Percentiles rank a stretch among this genome's conserved stretches.
phyloP scores from a whole-genome alignment of 2,797 vertebrate genomes.

The Glyptemys insculpta region DNA sequence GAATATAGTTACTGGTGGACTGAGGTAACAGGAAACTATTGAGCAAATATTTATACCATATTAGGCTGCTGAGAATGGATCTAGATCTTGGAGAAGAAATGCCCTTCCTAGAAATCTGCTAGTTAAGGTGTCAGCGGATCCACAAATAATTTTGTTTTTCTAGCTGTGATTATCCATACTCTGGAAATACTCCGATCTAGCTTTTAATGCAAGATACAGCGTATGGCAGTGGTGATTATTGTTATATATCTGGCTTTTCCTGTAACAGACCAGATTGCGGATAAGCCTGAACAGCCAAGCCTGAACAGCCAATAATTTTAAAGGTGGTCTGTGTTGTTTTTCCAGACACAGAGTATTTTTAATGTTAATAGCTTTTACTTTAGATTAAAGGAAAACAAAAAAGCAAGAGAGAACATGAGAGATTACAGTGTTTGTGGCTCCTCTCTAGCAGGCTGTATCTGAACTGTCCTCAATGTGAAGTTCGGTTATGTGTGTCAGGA shows the following conservation, averaged over 20 bases:
- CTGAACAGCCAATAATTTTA: not conserved
- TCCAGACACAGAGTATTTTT: not conserved
- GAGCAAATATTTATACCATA: not conserved
- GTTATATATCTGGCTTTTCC: not conserved
- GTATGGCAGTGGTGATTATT: not conserved
- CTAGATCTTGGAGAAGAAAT: not conserved
- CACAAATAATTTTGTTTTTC: not conserved
- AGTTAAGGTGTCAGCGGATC: not conserved
- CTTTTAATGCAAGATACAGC: not conserved
- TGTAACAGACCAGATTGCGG: not conserved
- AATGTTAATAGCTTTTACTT: not conserved
- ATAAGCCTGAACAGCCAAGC: not conserved
- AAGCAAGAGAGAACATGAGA: not conserved
- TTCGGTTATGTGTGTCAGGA: not conserved
- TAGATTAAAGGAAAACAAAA: not conserved
- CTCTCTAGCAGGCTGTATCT: not conserved
- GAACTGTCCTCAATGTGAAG: not conserved
- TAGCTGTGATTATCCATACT: not conserved
- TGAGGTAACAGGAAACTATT: not conserved
- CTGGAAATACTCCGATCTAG: not conserved
- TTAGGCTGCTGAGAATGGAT: not conserved
- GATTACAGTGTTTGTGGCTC: rapidly evolving
- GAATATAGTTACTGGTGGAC: rapidly evolving
- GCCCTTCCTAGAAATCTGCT: not conserved
- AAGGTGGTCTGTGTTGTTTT: not conserved